Evolutionary conservation across 2,113 vertebrate species (phyloP).

Genomic region (Anoplopoma fimbria): DNA sequence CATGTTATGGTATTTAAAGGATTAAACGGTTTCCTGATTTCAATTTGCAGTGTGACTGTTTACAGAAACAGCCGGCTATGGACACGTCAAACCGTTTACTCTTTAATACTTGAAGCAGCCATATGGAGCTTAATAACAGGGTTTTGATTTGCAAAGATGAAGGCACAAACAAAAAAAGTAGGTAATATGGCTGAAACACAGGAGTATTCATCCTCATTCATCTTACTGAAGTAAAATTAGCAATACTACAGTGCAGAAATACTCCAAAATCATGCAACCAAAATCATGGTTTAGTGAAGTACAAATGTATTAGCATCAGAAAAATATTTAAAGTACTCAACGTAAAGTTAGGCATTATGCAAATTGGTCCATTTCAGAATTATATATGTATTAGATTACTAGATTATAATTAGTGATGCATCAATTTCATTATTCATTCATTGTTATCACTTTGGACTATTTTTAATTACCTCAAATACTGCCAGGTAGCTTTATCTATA

Average conservation of each 20-base stretch:
- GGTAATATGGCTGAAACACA: background rate
- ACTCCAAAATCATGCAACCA: background rate
- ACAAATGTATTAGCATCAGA: background rate
- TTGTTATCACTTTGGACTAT: background rate
- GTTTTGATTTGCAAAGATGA: background rate
- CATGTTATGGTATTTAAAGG: conserved; percentile 15
- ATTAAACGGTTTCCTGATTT: conserved; percentile 46
- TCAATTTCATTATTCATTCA: background rate
- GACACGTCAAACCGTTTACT: conserved; percentile 32
- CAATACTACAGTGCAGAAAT: background rate
- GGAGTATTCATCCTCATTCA: background rate
- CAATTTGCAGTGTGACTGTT: conserved; percentile 46
- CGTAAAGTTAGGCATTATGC: no score
- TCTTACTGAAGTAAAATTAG: background rate
- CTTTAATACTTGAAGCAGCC: conserved; percentile 15
- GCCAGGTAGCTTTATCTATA: background rate
- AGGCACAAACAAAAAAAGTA: background rate
- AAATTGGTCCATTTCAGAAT: background rate
- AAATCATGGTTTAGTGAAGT: background rate
- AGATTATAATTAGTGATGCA: background rate
- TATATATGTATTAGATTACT: background rate
- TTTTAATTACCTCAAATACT: background rate
- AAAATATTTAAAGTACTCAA: background rate
- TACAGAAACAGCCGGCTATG: conserved; percentile 32
- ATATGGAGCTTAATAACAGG: conserved; percentile 2